Conservation (phyloP, 2,888 invertebrate genomes). For the Cosmorhoe ocellata region DNA sequence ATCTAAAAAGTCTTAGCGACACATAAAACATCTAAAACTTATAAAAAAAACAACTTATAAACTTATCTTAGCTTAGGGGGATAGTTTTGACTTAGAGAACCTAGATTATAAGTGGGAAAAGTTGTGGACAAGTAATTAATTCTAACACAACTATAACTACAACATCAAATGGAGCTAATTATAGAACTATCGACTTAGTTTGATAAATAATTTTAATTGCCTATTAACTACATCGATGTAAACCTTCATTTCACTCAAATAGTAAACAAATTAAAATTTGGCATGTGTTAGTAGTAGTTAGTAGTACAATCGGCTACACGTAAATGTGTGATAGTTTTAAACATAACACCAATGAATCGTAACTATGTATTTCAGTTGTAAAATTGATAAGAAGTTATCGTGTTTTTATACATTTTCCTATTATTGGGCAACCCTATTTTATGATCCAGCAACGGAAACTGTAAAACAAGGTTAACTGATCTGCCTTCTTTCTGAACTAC, state of each 20-base stretch:
- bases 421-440: constrained; percentile 45
- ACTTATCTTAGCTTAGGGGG: no score
- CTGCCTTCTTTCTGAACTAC: constrained; percentile 7
- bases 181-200: no score
- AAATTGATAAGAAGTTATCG: constrained; percentile 55
- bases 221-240: constrained; percentile 1
- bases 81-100: no score
- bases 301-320: constrained; percentile 1
- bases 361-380: constrained; percentile 42
- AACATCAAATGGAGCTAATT: no score
- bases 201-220: no score
- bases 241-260: constrained; percentile 25
- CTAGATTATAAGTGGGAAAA: no score
- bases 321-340: constrained; percentile 18
- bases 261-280: constrained; percentile 7
- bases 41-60: no score
- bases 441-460: constrained; percentile 48
- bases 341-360: constrained; percentile 33
- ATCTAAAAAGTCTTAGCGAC: no score
- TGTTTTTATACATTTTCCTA: constrained; percentile 45
- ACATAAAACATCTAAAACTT: no score
- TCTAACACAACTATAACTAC: no score
- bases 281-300: not conserved
- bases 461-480: constrained; percentile 25
- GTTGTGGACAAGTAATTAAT: no score